Base-by-base conservation (phyloP, 2,888 invertebrate species). In the Erynnis tages region DNA sequence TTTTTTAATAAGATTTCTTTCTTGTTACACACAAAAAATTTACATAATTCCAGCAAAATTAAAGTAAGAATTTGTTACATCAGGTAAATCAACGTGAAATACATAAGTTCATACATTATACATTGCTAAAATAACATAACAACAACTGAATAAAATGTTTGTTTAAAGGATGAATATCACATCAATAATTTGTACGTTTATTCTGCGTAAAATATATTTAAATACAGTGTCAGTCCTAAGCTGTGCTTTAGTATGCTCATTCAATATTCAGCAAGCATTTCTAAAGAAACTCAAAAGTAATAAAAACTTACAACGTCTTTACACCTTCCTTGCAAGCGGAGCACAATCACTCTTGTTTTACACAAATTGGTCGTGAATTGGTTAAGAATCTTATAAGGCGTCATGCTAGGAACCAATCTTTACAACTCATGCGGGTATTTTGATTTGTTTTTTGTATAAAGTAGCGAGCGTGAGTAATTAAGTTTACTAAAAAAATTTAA, bases 401-500 rank as follows among this genome's bases (percentile, higher is more conserved):
- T 44, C 50, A 50, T 50, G 50, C 50, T 50, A 29, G 50, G 50
- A 50, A 14, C 23, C 16, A 41, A 21, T 25, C 10, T 16, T 44
- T 5, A 40, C 23, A 19, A 30, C 13, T 32, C 49, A 52, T 52
- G 50, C 50, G 34, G 17, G 17, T 23, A 49, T 40, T 4, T 37
- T 37, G 1, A n/a, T n/a, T n/a, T n/a, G n/a, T n/a, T n/a, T n/a
- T n/a, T 21, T 37, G 2, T 1, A 37, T 19, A 37, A 16, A 19
- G 21, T 30, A 30, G 38, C 46, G 11, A 19, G 19, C 14, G 34
- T 19, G 10, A 38, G 11, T 21, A 10, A 27, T 34, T n/a, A 29
- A 14, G 25, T 25, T 32, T 32, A 23, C 11, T 17, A 54, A 43
- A 54, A 54, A 43, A 61, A 49, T 49, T 50, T 60, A 55, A 50